Evolutionary conservation across 2,888 invertebrate species (phyloP), one percentile per base, ranked within the genome.

Genomic region (Metalampra italica): DNA sequence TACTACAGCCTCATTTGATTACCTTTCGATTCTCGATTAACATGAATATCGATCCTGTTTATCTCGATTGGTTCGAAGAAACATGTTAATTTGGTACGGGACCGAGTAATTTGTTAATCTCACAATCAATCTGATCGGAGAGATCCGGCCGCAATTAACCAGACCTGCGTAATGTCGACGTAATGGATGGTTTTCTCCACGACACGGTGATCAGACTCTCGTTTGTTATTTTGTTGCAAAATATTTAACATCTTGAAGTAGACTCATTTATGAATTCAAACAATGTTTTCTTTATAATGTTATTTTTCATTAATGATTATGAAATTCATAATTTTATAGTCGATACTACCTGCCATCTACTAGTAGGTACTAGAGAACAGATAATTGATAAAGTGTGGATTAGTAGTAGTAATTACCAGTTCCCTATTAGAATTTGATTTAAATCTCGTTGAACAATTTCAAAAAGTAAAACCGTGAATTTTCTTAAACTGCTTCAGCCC

Each of bases 61-160:
- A 47, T 46, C 49, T 45, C 43, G 41, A 45, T 42, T 32, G 45
- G 30, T 50, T 47, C 48, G 38, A 41, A 43, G 50, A 43, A 41
- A 46, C 46, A 46, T 48, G 46, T 48, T 50, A 54, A 51, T 54
- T 48, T 41, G 43, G 12, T 46, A 58, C 50, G 14, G 55, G 54
- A 58, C 60, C 54, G 56, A 64, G 63, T 59, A 64, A 68, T 71
- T 72, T 68, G 63, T 68, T 68, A 65, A 74, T 73, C 69, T 62
- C 57, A 59, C 60, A 60, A 64, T 66, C 64, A 66, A 68, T 71
- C 64, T 57, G 51, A 46, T 52, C 40, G 43, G 41, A 34, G 13
- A n/a, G n/a, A 22, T 22, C 45, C 29, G 49, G 44, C 45, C 39
- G 44, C 46, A 47, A 52, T 52, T 50, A 52, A 62, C 58, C 59